phyloP scores from a whole-genome alignment of 1,140 invertebrate species.

The Papilio aristodemus region DNA sequence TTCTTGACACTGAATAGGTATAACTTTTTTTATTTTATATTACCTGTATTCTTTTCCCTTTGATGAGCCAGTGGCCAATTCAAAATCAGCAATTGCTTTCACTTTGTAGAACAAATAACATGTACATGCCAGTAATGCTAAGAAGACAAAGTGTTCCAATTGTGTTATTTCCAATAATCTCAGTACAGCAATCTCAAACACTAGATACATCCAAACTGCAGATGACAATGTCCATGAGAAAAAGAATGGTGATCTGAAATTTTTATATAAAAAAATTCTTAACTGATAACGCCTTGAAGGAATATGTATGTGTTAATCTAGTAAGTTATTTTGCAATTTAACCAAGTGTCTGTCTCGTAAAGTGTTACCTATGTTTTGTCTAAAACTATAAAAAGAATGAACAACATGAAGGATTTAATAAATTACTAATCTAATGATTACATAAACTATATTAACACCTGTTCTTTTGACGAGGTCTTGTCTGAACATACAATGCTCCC shows the following conservation, averaged over 20 bases:
- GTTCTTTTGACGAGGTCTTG: conserved; percentile 82
- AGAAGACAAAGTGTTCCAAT: conserved; percentile 84
- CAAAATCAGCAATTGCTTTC: conserved; percentile 77
- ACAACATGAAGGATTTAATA: not conserved
- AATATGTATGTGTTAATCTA: too few relatives aligned
- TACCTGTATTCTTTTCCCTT: conserved; percentile 74
- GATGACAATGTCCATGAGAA: conserved; percentile 85
- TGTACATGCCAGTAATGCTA: conserved; percentile 81
- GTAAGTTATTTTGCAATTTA: too few relatives aligned
- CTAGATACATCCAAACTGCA: conserved; percentile 82
- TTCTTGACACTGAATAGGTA: too few relatives aligned
- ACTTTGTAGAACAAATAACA: conserved; percentile 82
- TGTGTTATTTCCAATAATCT: conserved; percentile 84
- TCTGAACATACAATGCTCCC: conserved; percentile 83
- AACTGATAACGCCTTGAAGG: too few relatives aligned
- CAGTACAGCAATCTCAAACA: conserved; percentile 85
- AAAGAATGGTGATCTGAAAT: conserved; percentile 84
- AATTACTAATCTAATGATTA: not conserved
- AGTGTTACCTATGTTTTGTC: too few relatives aligned
- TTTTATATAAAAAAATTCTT: too few relatives aligned
- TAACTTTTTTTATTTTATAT: not conserved
- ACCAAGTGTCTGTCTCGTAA: too few relatives aligned
- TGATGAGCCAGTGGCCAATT: conserved; percentile 56
- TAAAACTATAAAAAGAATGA: too few relatives aligned
- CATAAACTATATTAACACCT: conserved; percentile 49